Percentiles rank a stretch among this genome's conserved stretches.
Evolutionary conservation across 2,113 vertebrate species (phyloP).

Genomic region (Ceyx melanurus): DNA sequence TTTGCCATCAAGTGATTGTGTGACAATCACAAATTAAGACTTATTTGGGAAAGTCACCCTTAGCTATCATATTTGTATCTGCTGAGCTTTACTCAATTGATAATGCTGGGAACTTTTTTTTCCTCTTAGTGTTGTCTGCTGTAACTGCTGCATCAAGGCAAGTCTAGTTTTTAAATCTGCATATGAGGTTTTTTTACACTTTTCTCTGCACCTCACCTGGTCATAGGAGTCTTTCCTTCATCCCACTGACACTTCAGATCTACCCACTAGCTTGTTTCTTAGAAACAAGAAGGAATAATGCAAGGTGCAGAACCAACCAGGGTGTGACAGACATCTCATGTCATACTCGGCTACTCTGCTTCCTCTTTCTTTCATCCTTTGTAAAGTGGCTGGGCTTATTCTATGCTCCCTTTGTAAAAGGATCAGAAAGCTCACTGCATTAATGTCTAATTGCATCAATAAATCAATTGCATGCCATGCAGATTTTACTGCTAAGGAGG

Average conservation of each 20-base stretch:
- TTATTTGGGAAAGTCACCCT: neutral
- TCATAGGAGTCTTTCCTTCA: neutral
- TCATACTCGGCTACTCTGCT: neutral
- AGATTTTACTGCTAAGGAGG: neutral
- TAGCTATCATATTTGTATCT: neutral
- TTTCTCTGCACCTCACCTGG: neutral
- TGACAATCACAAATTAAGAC: neutral
- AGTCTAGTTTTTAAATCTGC: neutral
- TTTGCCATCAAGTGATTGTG: neutral
- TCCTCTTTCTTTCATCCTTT: neutral
- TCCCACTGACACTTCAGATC: neutral
- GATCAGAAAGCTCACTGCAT: constrained; percentile 42
- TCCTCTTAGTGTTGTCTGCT: constrained; percentile 58
- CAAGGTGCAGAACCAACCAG: neutral
- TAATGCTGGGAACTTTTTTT: neutral
- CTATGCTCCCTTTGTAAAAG: neutral
- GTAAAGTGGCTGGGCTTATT: constrained; percentile 22
- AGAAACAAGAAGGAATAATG: neutral
- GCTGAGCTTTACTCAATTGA: neutral
- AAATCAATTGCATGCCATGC: constrained; percentile 2
- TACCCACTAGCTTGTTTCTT: neutral
- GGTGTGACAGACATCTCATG: neutral
- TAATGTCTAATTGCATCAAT: constrained; percentile 3
- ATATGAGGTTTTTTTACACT: neutral
- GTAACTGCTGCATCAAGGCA: constrained; percentile 68